A percentile compares a stretch with the other conserved stretches of the same genome.
Conservation (phyloP, 1,140 invertebrate species). For the Platyura marginata region DNA sequence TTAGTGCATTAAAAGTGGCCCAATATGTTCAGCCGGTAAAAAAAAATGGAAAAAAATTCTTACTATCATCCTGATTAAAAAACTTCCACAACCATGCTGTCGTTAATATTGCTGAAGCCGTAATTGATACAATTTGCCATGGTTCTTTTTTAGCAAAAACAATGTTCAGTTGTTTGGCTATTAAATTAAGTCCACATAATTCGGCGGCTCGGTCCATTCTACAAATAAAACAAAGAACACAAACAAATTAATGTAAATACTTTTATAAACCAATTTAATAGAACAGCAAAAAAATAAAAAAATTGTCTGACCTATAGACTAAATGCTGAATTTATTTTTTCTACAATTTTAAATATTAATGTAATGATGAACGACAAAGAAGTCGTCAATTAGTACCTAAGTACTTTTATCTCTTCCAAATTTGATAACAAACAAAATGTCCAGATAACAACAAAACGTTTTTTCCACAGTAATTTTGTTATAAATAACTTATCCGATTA, state of each 20-base stretch:
- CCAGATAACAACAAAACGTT: too few relatives aligned
- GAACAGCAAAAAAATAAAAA: neutral
- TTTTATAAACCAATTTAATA: neutral
- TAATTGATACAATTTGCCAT: constrained; percentile 55
- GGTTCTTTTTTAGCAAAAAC: constrained; percentile 45
- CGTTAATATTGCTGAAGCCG: constrained; percentile 43
- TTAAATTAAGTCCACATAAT: neutral
- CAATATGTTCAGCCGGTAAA: too few relatives aligned
- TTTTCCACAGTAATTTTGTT: too few relatives aligned
- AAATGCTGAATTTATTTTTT: neutral
- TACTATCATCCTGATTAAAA: constrained; percentile 51
- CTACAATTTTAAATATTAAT: neutral
- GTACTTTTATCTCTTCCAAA: too few relatives aligned
- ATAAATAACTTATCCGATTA: too few relatives aligned
- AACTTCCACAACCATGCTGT: constrained; percentile 51
- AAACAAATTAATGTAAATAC: too few relatives aligned
- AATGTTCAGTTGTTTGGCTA: constrained; percentile 27
- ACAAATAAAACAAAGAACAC: neutral
- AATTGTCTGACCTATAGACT: neutral
- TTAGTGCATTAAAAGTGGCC: too few relatives aligned
- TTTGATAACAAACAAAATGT: too few relatives aligned
- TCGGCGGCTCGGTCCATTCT: neutral
- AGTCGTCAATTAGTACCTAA: too few relatives aligned
- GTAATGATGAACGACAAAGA: too few relatives aligned
- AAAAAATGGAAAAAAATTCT: too few relatives aligned